Evolutionary conservation across 2,888 invertebrate species (phyloP), one percentile per base, ranked within the genome.

Genomic region (Boloria euphrosyne): DNA sequence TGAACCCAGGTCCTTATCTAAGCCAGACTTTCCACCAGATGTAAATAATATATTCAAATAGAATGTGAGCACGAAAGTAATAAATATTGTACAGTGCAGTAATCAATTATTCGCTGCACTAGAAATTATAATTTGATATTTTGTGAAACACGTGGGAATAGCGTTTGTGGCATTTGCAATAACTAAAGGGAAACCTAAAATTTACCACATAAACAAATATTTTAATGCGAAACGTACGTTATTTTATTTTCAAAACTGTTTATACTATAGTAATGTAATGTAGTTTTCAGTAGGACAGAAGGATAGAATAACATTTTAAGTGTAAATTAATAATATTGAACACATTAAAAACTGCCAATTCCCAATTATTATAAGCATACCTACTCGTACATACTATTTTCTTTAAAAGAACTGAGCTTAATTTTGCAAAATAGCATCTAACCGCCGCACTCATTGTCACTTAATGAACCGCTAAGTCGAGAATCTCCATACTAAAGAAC

Each of bases 111-210:
- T n/a, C 52, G 64, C 55, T 62, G 53, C 13, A 47, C 38, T 50
- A 47, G 54, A 66, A 58, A 65, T 67, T 61, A 66, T 62, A 64
- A 69, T 69, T 61, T 59, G 64, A 67, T 66, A 66, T 65, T 66
- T 64, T 53, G 17, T 49, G 66, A 54, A 63, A 50, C 69, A 66
- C 66, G 53, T 69, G 69, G 61, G 61, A 58, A 61, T 69, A 64
- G 51, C 54, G 50, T 64, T 61, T 58, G 64, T 51, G 64, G 64
- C 51, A 17, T 64, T 58, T 31, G 46, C 51, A 51, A 60, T 57
- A 27, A 27, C 51, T 27, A 57, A 55, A 22, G 51, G 44, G n/a
- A 44, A 57, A 57, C 44, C 57, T 17, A 50, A 64, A 64, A 57
- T 17, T 57, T 13, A 5, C 50, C 63, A 46, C 57, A 51, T 46